Evolutionary conservation across 2,888 invertebrate genomes (phyloP), one percentile per base, ranked within the genome.

Genomic region (Liodrosophila aerea): DNA sequence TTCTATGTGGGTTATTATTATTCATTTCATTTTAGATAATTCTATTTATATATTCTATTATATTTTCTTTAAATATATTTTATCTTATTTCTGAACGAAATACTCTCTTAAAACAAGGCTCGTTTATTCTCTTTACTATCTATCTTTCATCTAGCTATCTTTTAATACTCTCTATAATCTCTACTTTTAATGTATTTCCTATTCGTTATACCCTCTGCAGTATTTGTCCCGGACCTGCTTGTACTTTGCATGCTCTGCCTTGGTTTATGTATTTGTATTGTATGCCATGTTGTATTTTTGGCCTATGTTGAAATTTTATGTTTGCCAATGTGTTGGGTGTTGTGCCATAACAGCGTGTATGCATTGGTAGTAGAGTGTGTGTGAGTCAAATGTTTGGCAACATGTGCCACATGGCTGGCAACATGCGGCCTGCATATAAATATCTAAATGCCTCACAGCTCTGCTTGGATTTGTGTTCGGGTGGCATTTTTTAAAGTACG

Each of bases 221-320:
- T 1, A 7, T 0, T 12, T 7, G 1, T 13, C 15, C 16, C 5
- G 12, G 12, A 9, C 16, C 43, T 22, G 31, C 60, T 69, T 58
- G 52, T 73, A 40, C 58, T 62, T 57, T 46, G 27, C 41, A 7
- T 34, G 43, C 41, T 40, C 46, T 9, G 41, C 44, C 63, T 44
- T 70, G 60, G 76, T 58, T 65, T 69, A 59, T 66, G 45, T 69
- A 43, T 59, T 65, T 62, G 74, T 58, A 78, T 84, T 80, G 73
- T 80, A 43, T 72, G 65, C 73, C 64, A 44, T 74, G 78, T 75
- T 82, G 75, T 82, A 75, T 67, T 73, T 78, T 85, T 85, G 66
- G 83, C 85, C 80, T 80, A 85, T 81, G 85, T 78, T 78, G 82
- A 85, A 78, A 78, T 78, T 85, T 85, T 77, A 85, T 78, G 85